Base-by-base conservation (phyloP, 2,888 invertebrate genomes). In the Loripinus fragilis region DNA sequence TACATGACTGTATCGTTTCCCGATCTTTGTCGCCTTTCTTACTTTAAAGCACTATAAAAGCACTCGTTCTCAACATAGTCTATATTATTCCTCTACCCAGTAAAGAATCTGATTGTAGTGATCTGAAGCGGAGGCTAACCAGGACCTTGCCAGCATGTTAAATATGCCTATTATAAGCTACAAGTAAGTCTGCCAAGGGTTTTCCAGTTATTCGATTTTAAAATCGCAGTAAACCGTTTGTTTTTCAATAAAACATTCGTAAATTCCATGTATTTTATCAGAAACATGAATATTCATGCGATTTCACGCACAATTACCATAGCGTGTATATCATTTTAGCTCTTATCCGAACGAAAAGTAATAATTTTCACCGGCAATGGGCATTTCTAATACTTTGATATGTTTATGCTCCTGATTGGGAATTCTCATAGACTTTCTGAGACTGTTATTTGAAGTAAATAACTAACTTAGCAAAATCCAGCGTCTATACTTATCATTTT, bases 351-450 rank as follows among this genome's bases (percentile, higher is more conserved):
- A 67, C 3, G 67, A 38, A 67, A 67, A 25, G 76, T 78, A 74
- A 83, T 83, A 83, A 76, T 80, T 83, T 80, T 81, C 80, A 76
- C 78, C 74, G 83, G 64, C 75, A 69, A 70, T 69, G 76, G 67
- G 71, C 78, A 72, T 81, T 78, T 81, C 80, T 73, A 74, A 81
- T 78, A 79, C 78, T 83, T 83, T 83, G 78, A 83, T 83, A 80
- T 78, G 76, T 80, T 83, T 81, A 80, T 80, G 76, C 74, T 71
- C 78, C 74, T 78, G 77, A 79, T 81, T 81, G 78, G 79, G 76
- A 78, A 76, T 74, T 76, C 78, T 79, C 78, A 79, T 77, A 80
- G 68, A 74, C 76, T 78, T 68, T 45, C 76, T 71, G 69, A 81
- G 76, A 48, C 76, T 55, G 33, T 65, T 66, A 76, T 81, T 81